Base-by-base conservation (phyloP, 1,140 invertebrate species). In the Ooceraea biroi region DNA sequence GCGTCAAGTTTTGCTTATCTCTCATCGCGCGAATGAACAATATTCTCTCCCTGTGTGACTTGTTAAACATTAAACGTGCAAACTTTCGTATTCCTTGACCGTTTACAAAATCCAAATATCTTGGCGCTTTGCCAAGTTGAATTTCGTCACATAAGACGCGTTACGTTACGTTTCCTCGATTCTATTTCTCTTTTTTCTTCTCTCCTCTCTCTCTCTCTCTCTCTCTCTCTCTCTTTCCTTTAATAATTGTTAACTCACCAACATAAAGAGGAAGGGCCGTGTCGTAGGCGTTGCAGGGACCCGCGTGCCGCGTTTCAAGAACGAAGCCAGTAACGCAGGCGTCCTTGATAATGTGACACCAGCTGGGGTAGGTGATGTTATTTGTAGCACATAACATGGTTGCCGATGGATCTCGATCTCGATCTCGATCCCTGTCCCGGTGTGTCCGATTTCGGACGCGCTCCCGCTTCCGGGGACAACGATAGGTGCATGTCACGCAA, bases 341-440 rank as follows among this genome's bases (percentile, higher is more conserved):
- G 87, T 97, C 97, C 88, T 97, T 96, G 89, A 97, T 96, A 96
- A 98, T 97, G 86, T 98, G 96, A 94, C 98, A 98, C 96, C 97
- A 98, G 57, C 97, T 98, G 30, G 95, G 95, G 93, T 98, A 98
- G 0, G 97, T 98, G 86, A 95, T 95, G 88, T 97, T 96, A 93
- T 99, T 98, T 65, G 95, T 96, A 68, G 97, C 98, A 94, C 98
- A 99, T 58, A 99, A 93, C 27, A 95, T 94, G 8, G 90, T 92
- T 60, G 91, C 88, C n/a, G 88, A 91, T 87, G 91, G 88, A 78
- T 95, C 76, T 90, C 92, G 69, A 90, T 94, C 90, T 89, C 92
- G 69, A 90, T 94, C 90, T 89, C 95, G 91, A 82, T 95, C 94
- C 85, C 94, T 91, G 92, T 95, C 90, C 89, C 94, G 89, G 88